Conservation (phyloP, 1,140 invertebrate genomes). For the Periplaneta americana region DNA sequence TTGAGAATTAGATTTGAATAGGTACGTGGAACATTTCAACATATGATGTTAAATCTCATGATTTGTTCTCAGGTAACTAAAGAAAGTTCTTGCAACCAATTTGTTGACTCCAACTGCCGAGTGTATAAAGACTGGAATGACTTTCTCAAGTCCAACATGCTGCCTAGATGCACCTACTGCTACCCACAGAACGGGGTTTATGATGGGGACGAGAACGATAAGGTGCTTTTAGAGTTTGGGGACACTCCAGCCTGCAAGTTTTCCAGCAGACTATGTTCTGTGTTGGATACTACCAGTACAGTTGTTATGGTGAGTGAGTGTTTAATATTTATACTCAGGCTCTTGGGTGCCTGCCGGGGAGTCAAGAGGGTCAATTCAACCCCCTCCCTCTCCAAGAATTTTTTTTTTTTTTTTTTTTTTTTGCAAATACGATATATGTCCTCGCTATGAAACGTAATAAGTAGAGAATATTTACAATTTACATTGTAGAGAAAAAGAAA, state of each 20-base stretch:
- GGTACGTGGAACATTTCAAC: no score
- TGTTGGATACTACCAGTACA: slow-evolving; percentile 29
- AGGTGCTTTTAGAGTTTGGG: slow-evolving; percentile 26
- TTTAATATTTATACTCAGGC: no score
- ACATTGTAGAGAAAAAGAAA: no score
- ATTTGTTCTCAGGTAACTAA: neutral
- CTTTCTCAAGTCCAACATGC: slow-evolving; percentile 32
- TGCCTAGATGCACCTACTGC: slow-evolving; percentile 33
- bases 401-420: no score
- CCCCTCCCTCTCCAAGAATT: no score
- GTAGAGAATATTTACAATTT: no score
- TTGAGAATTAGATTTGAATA: no score
- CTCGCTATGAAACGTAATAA: no score
- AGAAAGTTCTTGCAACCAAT: slow-evolving; percentile 8
- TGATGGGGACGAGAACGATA: slow-evolving; percentile 13
- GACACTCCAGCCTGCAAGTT: slow-evolving; percentile 34
- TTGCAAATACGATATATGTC: no score
- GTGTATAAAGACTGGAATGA: slow-evolving; percentile 33
- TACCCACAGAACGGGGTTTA: slow-evolving; percentile 32
- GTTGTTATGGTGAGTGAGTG: slow-evolving; percentile 13
- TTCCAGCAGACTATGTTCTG: slow-evolving; percentile 21
- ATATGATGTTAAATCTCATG: neutral
- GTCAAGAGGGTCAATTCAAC: no score
- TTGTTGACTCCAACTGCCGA: slow-evolving; percentile 30
- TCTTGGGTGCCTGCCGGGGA: no score